phyloP scores from a whole-genome alignment of 1,140 invertebrate genomes.

The Megalonaias nervosa region DNA sequence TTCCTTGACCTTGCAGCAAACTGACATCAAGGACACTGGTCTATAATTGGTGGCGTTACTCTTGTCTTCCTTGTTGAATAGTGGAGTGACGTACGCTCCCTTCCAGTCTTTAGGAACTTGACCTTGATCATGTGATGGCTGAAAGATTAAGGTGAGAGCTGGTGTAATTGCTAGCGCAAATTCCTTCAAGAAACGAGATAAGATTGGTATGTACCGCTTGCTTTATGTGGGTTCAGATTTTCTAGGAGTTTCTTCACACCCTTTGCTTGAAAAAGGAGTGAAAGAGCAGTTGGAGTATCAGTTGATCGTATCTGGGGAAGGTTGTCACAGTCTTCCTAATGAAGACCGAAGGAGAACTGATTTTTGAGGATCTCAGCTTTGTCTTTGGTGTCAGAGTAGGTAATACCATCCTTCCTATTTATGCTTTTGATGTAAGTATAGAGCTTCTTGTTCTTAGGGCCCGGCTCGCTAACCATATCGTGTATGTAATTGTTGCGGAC shows the following conservation, averaged over 20 bases:
- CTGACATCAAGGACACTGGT: constrained; percentile 13
- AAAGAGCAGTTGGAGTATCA: too few species aligned
- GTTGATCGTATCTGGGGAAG: too few species aligned
- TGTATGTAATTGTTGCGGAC: background rate
- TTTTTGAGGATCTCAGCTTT: constrained; percentile 9
- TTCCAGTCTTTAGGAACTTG: constrained; percentile 14
- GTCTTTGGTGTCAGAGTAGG: background rate
- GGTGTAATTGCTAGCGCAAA: background rate
- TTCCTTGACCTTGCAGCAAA: constrained; percentile 15
- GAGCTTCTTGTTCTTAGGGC: background rate
- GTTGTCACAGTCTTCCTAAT: too few species aligned
- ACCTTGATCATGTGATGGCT: constrained; percentile 11
- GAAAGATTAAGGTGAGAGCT: constrained; percentile 1
- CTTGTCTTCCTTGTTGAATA: constrained; percentile 19
- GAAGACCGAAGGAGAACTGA: too few species aligned
- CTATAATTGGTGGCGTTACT: constrained; percentile 16
- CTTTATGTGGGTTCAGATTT: background rate
- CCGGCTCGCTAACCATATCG: constrained; percentile 1
- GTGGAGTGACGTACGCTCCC: constrained; percentile 9
- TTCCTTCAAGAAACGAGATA: constrained; percentile 1
- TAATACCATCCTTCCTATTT: background rate
- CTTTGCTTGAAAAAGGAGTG: too few species aligned
- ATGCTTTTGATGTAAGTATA: background rate
- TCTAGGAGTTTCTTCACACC: too few species aligned
- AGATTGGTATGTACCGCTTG: constrained; percentile 15